Evolutionary conservation across 2,797 vertebrate species (phyloP), one percentile per base, ranked within the genome.

Genomic region (Taenioides sp.): DNA sequence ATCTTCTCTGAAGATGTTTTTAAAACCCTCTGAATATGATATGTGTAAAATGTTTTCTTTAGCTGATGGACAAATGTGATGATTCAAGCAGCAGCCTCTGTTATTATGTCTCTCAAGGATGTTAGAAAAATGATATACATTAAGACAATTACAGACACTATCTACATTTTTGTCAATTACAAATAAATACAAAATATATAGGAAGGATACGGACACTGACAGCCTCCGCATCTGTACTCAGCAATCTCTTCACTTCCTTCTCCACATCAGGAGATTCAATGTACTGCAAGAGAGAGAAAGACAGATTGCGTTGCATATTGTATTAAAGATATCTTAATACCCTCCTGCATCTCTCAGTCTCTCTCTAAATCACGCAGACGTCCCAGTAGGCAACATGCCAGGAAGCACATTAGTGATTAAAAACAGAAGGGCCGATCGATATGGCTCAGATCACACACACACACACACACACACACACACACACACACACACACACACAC

Each of bases 141-240:
- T 76, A 75, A 83, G 55, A 62, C 69, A 63, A 78, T 28, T 25
- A 59, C 25, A 27, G 5, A n/a, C 18, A 34, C 34, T 18, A 25
- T 28, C 16, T 6, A 17, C 14, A 60, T 62, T 12, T 25, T 62
- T 34, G 60, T 20, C 5, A 34, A 34, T 43, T 47, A 47, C 43
- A 47, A 47, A 16, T 17, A 60, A 47, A 49, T 47, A 25, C 23
- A n/a, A 63, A 63, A 49, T 47, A 18, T 28, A 49, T 20, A 31
- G 12, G 40, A 95, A 97, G 95, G 98, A 99, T 99, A 99, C 94
- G 96, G 73, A 96, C 94, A 83, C 93, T 95, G 91, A 97, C 90
- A 11, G 98, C 97, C 52, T 99, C 97, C 0, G 96, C 94, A 74
- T 99, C 98, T 20, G 96, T 97, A 88, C 93, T 96, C 82, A 99